These are phyloP conservation scores for Xyliphius kryptos DNA, from an alignment of 2,113 vertebrate genomes.

Conservation along the genomic window DNA sequence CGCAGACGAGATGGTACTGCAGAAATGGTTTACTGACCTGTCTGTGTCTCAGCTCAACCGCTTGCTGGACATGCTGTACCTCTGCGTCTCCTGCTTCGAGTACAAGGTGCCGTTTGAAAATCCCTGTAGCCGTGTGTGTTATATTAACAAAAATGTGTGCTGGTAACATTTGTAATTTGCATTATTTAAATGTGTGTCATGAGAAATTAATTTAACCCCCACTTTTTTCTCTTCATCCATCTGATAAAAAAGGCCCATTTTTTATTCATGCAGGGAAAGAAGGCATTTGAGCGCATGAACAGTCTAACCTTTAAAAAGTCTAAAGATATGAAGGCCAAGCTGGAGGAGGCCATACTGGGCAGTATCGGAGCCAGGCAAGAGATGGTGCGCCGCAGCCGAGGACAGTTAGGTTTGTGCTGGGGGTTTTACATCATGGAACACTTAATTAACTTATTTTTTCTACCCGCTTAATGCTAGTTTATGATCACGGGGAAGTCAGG, in stretches of 20 bases:
- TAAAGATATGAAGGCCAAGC: slow-evolving; percentile 98
- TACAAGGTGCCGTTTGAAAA: slow-evolving; percentile 82
- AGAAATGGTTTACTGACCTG: slow-evolving; percentile 97
- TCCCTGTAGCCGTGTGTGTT: no score
- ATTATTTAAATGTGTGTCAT: no score
- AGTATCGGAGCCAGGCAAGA: slow-evolving; percentile 96
- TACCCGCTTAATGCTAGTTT: no score
- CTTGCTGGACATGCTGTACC: slow-evolving; percentile 89
- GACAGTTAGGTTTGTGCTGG: slow-evolving; percentile 90
- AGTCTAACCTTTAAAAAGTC: slow-evolving; percentile 98
- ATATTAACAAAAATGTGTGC: no score
- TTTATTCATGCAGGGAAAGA: slow-evolving; percentile 90
- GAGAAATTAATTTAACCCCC: no score
- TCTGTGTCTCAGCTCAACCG: slow-evolving; percentile 94
- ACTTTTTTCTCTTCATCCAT: slow-evolving; percentile 54
- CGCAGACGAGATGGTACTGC: slow-evolving; percentile 86
- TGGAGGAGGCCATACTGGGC: slow-evolving; percentile 95
- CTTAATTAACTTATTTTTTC: no score
- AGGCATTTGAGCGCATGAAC: slow-evolving; percentile 97
- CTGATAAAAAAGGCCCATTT: slow-evolving; percentile 69
- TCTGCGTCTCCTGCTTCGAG: slow-evolving; percentile 96
- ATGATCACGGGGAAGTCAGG: no score
- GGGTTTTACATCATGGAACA: no score
- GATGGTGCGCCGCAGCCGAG: slow-evolving; percentile 95
- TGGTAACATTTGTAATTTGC: no score